A percentile compares a stretch with the other conserved stretches of the same genome.
Evolutionary conservation across 2,113 vertebrate genomes (phyloP).

Genomic region (Ivindomyrus marchei): DNA sequence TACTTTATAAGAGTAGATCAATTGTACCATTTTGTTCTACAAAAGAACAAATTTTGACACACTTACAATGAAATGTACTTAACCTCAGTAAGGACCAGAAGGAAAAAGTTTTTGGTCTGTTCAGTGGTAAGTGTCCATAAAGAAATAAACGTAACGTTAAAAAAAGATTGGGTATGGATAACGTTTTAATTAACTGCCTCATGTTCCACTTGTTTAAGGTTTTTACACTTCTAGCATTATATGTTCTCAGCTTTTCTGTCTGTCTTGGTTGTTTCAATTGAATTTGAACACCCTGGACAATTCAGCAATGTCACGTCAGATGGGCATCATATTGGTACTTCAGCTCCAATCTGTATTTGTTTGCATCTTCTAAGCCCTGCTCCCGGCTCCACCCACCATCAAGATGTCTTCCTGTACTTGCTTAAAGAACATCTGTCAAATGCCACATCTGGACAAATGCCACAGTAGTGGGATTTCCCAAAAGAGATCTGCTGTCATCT

Average conservation of each 20-base stretch:
- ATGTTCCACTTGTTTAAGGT: not conserved
- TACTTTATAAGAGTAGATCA: constrained; percentile 89
- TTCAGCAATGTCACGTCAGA: constrained; percentile 87
- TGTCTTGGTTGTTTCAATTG: constrained; percentile 56
- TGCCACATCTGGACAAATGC: constrained; percentile 2
- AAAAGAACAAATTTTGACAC: constrained; percentile 87
- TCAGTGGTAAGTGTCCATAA: constrained; percentile 92
- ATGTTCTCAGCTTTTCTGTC: constrained; percentile 23
- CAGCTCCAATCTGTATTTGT: constrained; percentile 47
- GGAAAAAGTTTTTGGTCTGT: constrained; percentile 86
- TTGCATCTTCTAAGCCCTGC: not conserved
- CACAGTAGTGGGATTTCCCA: constrained; percentile 18
- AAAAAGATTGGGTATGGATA: constrained; percentile 50
- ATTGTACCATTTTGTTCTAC: constrained; percentile 94
- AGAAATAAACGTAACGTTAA: constrained; percentile 75
- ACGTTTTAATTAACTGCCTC: constrained; percentile 46
- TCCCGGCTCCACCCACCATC: not conserved
- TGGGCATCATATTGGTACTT: constrained; percentile 83
- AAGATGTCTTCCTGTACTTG: not conserved
- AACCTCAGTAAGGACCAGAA: constrained; percentile 84
- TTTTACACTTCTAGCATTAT: constrained; percentile 9
- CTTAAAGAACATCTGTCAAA: constrained; percentile 1
- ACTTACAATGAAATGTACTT: constrained; percentile 73
- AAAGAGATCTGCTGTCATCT: constrained; percentile 45
- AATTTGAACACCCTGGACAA: constrained; percentile 93